Evolutionary conservation across 1,140 invertebrate species (phyloP).

Genomic region (Octopus bimaculoides): DNA sequence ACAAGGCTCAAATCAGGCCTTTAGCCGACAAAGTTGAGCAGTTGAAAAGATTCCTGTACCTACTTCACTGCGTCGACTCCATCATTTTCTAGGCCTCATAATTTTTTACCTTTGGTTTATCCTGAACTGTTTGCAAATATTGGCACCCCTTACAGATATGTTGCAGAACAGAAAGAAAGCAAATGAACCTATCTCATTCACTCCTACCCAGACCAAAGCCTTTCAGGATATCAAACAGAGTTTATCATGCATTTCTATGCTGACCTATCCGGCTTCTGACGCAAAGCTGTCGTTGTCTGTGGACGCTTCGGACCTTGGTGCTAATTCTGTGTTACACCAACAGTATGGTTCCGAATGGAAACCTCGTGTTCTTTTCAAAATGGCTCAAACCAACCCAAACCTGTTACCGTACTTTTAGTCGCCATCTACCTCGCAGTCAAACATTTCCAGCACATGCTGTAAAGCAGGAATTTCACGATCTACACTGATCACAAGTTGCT

Average conservation of each 20-base stretch:
- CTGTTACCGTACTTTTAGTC: slow-evolving; percentile 2
- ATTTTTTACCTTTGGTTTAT: slow-evolving; percentile 23
- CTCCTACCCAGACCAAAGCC: not conserved
- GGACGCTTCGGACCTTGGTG: not conserved
- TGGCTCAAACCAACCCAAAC: not conserved
- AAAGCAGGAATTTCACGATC: not conserved
- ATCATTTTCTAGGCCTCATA: slow-evolving; percentile 14
- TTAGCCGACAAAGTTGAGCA: not conserved
- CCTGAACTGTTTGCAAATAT: slow-evolving; percentile 7
- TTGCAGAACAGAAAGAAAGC: not conserved
- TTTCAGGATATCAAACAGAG: not conserved
- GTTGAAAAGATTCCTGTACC: not conserved
- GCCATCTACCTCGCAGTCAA: not conserved
- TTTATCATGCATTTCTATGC: not conserved
- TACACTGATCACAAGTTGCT: slow-evolving; percentile 3
- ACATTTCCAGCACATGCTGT: not conserved
- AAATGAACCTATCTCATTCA: not conserved
- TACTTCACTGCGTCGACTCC: not conserved
- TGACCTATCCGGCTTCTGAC: not conserved
- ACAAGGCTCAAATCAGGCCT: not conserved
- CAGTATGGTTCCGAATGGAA: not conserved
- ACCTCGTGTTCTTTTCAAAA: not conserved
- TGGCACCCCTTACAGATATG: slow-evolving; percentile 14
- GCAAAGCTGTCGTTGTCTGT: not conserved
- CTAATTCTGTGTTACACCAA: not conserved